phyloP scores from a whole-genome alignment of 2,797 vertebrate genomes.

The Platalea minor region DNA sequence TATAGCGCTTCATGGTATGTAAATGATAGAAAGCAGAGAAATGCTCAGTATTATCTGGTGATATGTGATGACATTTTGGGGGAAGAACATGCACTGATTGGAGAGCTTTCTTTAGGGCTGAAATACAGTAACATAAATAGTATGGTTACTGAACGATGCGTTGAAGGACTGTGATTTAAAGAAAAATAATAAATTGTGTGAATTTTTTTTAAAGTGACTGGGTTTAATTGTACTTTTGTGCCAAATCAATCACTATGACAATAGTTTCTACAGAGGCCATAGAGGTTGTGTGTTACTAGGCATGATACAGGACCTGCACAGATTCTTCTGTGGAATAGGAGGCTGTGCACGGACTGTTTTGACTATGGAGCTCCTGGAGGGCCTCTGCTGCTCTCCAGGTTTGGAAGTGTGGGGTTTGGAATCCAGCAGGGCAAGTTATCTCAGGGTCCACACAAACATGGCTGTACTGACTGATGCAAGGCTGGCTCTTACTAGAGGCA shows the following conservation, averaged over 20 bases:
- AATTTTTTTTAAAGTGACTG: not conserved
- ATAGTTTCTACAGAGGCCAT: not conserved
- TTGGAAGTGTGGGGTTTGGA: not conserved
- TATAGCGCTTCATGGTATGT: not conserved
- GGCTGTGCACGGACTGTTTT: not conserved
- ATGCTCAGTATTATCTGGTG: not conserved
- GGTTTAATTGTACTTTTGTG: not conserved
- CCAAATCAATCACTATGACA: not conserved
- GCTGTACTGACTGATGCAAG: not conserved
- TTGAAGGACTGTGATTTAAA: not conserved
- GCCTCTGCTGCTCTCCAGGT: not conserved
- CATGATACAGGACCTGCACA: not conserved
- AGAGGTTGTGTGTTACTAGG: not conserved
- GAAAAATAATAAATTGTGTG: not conserved
- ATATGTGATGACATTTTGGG: not conserved
- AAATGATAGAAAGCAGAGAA: not conserved
- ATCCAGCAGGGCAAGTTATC: not conserved
- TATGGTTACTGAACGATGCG: not conserved
- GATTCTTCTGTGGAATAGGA: not conserved
- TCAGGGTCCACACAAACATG: not conserved
- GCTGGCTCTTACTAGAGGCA: not conserved
- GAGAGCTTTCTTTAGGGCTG: not conserved
- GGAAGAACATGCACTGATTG: not conserved
- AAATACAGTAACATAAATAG: not conserved
- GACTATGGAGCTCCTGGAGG: not conserved